Evolutionary conservation across 2,113 vertebrate genomes (phyloP).

Genomic region (Cygnus atratus): DNA sequence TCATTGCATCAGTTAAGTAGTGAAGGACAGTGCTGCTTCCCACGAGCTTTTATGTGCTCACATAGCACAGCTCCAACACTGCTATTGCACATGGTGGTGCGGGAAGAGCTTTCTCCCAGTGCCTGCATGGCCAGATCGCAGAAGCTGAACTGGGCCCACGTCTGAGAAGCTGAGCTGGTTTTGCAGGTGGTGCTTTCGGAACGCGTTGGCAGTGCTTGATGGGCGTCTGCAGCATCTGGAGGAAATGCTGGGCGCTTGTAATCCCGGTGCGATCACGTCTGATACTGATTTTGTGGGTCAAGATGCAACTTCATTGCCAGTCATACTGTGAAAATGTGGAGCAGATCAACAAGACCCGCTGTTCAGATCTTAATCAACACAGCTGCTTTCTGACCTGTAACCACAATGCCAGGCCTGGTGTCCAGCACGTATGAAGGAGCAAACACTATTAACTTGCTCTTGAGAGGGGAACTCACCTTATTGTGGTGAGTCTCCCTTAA

Average conservation of each 20-base stretch:
- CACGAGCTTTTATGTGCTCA: too few relatives aligned
- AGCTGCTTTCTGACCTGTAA: not conserved
- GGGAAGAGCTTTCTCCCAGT: not conserved
- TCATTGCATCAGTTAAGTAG: not conserved
- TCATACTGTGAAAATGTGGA: not conserved
- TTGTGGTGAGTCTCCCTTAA: not conserved
- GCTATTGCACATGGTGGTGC: not conserved
- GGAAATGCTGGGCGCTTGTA: not conserved
- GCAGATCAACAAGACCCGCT: rapidly evolving
- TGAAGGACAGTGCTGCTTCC: not conserved
- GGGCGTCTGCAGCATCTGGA: not conserved
- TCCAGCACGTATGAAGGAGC: not conserved
- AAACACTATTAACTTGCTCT: not conserved
- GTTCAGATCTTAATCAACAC: not conserved
- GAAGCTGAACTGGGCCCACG: not conserved
- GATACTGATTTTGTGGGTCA: not conserved
- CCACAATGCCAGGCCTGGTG: not conserved
- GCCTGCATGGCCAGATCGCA: too few relatives aligned
- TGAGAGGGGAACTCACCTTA: not conserved
- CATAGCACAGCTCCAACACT: not conserved
- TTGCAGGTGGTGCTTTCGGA: not conserved
- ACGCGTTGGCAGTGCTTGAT: not conserved
- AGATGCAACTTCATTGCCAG: not conserved
- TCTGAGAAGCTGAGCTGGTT: not conserved
- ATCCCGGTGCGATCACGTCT: not conserved